Conservation (phyloP, 2,797 vertebrate species). For the Xenops minutus region DNA sequence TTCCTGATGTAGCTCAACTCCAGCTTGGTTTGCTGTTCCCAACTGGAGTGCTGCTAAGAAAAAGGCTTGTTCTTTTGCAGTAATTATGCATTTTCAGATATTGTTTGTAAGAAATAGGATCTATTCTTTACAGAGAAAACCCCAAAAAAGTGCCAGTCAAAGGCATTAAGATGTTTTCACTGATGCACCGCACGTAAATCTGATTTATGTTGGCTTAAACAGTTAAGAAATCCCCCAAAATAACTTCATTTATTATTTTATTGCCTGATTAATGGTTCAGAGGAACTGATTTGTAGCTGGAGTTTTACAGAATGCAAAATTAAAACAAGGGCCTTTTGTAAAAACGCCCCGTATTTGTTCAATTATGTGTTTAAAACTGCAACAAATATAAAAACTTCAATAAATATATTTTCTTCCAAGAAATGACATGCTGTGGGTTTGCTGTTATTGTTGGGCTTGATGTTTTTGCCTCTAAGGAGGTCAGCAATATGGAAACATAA, state of each 20-base stretch:
- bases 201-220: constrained; percentile 85
- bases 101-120: neutral
- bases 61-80: neutral
- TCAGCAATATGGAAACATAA: constrained; percentile 99
- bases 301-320: constrained; percentile 69
- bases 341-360: constrained; percentile 66
- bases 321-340: constrained; percentile 68
- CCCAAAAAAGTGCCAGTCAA: constrained; percentile 42
- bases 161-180: constrained; percentile 56
- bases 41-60: neutral
- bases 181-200: constrained; percentile 54
- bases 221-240: constrained; percentile 76
- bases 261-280: constrained; percentile 68
- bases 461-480: constrained; percentile 94
- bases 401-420: constrained; percentile 77
- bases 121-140: constrained; percentile 21
- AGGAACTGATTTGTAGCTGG: constrained; percentile 59
- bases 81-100: constrained; percentile 24
- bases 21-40: neutral
- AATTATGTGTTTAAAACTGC: constrained; percentile 70
- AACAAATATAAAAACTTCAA: constrained; percentile 76
- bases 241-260: constrained; percentile 73
- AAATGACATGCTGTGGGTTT: constrained; percentile 77
- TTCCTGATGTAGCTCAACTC: neutral
- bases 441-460: constrained; percentile 83